phyloP scores from a whole-genome alignment of 2,113 vertebrate genomes.

The Crotalus horridus region DNA sequence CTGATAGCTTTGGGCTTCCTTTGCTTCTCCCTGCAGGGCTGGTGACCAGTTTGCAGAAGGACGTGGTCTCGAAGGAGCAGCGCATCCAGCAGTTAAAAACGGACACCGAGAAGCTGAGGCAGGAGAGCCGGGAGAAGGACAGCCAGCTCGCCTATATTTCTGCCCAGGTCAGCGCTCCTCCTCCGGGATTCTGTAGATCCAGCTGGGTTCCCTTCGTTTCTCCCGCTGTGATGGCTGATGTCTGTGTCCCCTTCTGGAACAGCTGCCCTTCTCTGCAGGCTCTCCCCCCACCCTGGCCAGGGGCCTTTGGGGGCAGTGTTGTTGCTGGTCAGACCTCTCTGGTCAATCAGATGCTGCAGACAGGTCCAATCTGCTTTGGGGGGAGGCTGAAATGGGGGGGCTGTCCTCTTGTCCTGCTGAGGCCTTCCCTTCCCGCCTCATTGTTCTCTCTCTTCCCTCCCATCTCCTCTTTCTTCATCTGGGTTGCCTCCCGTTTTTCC shows the following conservation, averaged over 20 bases:
- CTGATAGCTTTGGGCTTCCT: neutral
- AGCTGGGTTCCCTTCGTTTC: neutral
- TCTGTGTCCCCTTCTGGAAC: neutral
- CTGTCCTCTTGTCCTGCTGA: neutral
- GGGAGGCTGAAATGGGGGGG: no score
- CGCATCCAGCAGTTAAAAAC: constrained; percentile 62
- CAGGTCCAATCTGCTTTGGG: neutral
- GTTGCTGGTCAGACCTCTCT: neutral
- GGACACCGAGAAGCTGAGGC: constrained; percentile 63
- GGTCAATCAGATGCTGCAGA: neutral
- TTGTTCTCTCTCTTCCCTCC: neutral
- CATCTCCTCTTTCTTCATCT: neutral
- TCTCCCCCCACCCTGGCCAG: rapidly evolving
- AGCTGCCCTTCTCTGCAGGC: no score
- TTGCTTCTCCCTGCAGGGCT: constrained; percentile 53
- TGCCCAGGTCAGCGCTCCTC: constrained; percentile 61
- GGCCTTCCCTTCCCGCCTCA: neutral
- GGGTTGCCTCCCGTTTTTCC: neutral
- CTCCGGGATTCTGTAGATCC: neutral
- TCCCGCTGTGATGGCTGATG: neutral
- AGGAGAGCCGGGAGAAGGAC: constrained; percentile 67
- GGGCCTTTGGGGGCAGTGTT: neutral
- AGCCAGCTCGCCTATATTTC: constrained; percentile 62
- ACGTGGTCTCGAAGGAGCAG: constrained; percentile 65
- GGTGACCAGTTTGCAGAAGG: constrained; percentile 68